These are phyloP conservation scores for Oenanthe oenanthe DNA, from an alignment of 2,113 vertebrate genomes.

Conservation along the genomic window DNA sequence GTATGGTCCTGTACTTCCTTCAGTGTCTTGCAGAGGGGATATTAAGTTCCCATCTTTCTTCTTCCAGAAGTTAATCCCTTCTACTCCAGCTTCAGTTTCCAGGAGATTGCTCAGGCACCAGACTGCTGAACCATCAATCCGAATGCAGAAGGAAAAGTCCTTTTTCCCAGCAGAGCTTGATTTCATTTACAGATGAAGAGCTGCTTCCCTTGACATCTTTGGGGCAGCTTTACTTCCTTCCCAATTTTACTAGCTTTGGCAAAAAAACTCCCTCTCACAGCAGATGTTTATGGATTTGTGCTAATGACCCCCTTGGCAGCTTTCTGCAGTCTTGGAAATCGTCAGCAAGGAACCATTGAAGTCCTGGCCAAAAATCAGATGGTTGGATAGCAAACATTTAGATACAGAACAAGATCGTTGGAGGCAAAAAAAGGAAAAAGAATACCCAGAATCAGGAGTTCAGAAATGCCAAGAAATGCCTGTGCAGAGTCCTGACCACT, in stretches of 20 bases:
- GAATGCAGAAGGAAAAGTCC: neutral
- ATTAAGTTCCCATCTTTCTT: neutral
- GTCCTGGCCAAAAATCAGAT: constrained; percentile 4
- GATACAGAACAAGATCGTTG: neutral
- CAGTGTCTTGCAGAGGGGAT: neutral
- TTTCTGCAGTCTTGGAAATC: constrained; percentile 17
- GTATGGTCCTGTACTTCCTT: neutral
- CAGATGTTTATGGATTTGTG: constrained; percentile 49
- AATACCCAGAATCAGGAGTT: neutral
- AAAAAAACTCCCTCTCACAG: neutral
- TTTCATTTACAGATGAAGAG: constrained; percentile 1
- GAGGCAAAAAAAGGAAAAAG: neutral
- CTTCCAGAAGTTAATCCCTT: neutral
- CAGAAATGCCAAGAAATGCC: neutral
- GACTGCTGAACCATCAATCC: neutral
- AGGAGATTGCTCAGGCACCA: neutral
- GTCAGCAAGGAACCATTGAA: neutral
- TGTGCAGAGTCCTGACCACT: neutral
- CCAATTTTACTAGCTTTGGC: neutral
- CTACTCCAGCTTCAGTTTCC: neutral
- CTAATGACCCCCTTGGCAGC: constrained; percentile 25
- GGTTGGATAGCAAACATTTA: neutral
- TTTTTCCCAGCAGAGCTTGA: neutral
- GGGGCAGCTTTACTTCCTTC: neutral
- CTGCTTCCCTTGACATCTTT: constrained; percentile 2